These are phyloP conservation scores for Drosophila dives DNA, from an alignment of 2,888 invertebrate genomes.

Conservation along the genomic window DNA sequence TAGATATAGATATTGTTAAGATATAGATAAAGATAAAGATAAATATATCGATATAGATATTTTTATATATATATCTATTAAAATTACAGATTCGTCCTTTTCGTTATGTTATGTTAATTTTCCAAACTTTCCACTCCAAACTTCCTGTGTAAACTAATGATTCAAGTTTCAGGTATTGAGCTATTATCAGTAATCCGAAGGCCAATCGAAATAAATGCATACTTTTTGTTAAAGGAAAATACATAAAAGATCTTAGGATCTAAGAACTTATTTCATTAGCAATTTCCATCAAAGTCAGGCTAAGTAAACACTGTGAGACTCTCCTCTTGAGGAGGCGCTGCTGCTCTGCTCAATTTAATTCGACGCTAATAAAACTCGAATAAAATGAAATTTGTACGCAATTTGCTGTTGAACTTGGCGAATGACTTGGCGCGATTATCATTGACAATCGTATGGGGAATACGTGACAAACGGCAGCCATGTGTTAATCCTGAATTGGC, in stretches of 20 bases:
- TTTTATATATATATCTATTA: not conserved
- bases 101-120: not conserved
- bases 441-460: conserved; percentile 54
- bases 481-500: conserved; percentile 65
- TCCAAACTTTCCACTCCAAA: not conserved
- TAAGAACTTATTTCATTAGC: conserved; percentile 80
- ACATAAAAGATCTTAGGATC: conserved; percentile 58
- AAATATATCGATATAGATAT: not conserved
- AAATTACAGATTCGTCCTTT: not conserved
- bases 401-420: conserved; percentile 46
- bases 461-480: conserved; percentile 67
- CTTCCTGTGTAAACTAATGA: conserved; percentile 52
- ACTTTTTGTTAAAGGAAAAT: conserved; percentile 26
- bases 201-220: conserved; percentile 51
- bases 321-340: conserved; percentile 20
- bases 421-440: conserved; percentile 45
- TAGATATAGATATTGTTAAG: not conserved
- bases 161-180: conserved; percentile 33
- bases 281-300: conserved; percentile 67
- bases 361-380: conserved; percentile 76
- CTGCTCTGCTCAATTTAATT: conserved; percentile 75
- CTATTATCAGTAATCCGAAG: conserved; percentile 11
- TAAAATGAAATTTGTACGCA: conserved; percentile 64
- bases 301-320: conserved; percentile 22
- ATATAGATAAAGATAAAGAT: too few relatives aligned